Evolutionary conservation across 2,888 invertebrate species (phyloP).

Genomic region (Unio pictorum): DNA sequence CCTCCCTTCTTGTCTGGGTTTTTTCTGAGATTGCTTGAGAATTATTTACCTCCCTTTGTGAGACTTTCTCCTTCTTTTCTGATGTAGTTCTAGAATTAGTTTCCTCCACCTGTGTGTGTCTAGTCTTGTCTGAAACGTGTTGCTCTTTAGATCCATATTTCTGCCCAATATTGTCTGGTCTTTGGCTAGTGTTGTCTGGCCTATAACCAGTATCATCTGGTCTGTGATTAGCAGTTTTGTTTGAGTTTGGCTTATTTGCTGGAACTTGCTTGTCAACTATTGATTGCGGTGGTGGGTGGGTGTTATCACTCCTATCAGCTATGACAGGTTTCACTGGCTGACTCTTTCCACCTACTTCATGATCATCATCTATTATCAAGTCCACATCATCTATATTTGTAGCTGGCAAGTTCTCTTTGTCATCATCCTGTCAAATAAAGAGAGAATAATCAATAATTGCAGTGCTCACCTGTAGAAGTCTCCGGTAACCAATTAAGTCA

Average conservation of each 20-base stretch:
- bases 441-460: not conserved
- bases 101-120: not conserved
- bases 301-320: slow-evolving; percentile 1
- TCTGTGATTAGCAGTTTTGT: not conserved
- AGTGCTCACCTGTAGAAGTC: no score
- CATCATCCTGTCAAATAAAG: slow-evolving; percentile 37
- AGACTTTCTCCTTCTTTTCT: slow-evolving; percentile 1
- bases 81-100: slow-evolving; percentile 1
- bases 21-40: slow-evolving; percentile 1
- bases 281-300: not conserved
- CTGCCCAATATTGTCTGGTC: slow-evolving; percentile 5
- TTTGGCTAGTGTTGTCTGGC: not conserved
- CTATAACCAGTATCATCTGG: not conserved
- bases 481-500: no score
- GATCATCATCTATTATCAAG: slow-evolving; percentile 61
- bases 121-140: slow-evolving; percentile 1
- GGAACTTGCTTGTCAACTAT: not conserved
- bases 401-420: slow-evolving; percentile 55
- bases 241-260: not conserved
- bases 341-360: not conserved
- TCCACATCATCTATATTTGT: slow-evolving; percentile 67
- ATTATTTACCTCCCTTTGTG: not conserved
- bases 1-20: not conserved
- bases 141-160: slow-evolving; percentile 11
- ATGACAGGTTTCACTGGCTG: not conserved